Conservation (phyloP, 23 tunicate genomes). For the Ascidia mentula region DNA sequence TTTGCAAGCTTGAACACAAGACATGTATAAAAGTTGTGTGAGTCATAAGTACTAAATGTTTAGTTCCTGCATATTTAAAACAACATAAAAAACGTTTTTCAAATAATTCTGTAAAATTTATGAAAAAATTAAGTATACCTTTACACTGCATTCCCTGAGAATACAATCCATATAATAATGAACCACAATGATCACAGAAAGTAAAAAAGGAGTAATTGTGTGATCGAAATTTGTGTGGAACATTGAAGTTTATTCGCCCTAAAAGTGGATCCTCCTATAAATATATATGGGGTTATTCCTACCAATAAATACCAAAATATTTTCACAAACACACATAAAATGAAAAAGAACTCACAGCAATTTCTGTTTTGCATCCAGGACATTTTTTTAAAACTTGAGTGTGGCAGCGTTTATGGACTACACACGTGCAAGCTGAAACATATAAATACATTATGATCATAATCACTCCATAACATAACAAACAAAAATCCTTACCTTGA, state of each 20-base stretch:
- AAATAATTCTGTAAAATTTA: background rate
- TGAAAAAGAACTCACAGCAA: conserved; percentile 34
- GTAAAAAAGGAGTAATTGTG: conserved; percentile 79
- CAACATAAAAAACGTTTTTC: background rate
- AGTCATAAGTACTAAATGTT: background rate
- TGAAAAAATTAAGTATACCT: conserved; percentile 28
- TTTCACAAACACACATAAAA: background rate
- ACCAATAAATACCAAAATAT: background rate
- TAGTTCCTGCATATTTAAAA: background rate
- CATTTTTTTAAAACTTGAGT: conserved; percentile 83
- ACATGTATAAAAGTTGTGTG: background rate
- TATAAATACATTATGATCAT: background rate
- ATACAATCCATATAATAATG: conserved; percentile 85
- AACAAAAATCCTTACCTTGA: conserved; percentile 59
- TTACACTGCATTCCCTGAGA: conserved; percentile 98
- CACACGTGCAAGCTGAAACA: conserved; percentile 87
- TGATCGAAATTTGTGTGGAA: conserved; percentile 83
- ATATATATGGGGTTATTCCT: background rate
- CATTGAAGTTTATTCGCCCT: conserved; percentile 86
- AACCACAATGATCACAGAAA: conserved; percentile 98
- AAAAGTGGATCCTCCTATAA: conserved; percentile 24
- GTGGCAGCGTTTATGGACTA: conserved; percentile 95
- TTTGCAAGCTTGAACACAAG: conserved; percentile 87
- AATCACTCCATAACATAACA: too few relatives aligned
- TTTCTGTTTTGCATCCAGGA: conserved; percentile 71